Evolutionary conservation across 2,113 vertebrate genomes (phyloP).

Genomic region (Esox niger): DNA sequence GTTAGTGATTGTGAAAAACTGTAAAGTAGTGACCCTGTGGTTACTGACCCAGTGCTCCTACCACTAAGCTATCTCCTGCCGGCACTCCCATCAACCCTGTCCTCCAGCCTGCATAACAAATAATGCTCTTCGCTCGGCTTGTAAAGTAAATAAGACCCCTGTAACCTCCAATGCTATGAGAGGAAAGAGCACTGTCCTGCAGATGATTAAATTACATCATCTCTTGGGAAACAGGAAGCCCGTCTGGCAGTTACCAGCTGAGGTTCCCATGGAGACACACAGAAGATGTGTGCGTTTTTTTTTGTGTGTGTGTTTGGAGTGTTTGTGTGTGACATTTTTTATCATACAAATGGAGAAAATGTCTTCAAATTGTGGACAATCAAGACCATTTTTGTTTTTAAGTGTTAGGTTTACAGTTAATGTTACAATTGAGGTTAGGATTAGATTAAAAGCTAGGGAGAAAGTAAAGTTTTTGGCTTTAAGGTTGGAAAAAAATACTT

Average conservation of each 20-base stretch:
- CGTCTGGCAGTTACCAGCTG: constrained; percentile 23
- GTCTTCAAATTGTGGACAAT: too few species aligned
- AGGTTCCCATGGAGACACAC: constrained; percentile 24
- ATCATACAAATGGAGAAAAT: not conserved
- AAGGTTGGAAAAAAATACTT: too few species aligned
- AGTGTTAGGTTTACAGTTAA: too few species aligned
- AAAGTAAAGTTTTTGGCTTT: too few species aligned
- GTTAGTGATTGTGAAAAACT: too few species aligned
- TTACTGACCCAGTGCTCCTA: too few species aligned
- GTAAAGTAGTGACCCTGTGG: too few species aligned
- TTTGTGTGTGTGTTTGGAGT: constrained; percentile 1
- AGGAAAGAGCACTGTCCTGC: constrained; percentile 11
- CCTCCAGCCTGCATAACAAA: not conserved
- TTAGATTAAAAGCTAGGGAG: too few species aligned
- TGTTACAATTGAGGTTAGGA: too few species aligned
- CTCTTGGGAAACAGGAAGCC: constrained; percentile 33
- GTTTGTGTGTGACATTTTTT: not conserved
- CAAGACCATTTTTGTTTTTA: too few species aligned
- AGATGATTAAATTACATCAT: constrained; percentile 9
- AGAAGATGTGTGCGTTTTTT: not conserved
- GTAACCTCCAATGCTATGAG: constrained; percentile 4
- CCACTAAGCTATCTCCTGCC: too few species aligned
- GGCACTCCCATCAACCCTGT: not conserved
- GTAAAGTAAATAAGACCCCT: not conserved
- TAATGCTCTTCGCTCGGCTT: not conserved